A percentile compares a stretch with the other conserved stretches of the same genome.
These are phyloP conservation scores for Fregata magnificens DNA, from an alignment of 2,113 vertebrate genomes.

Conservation along the genomic window DNA sequence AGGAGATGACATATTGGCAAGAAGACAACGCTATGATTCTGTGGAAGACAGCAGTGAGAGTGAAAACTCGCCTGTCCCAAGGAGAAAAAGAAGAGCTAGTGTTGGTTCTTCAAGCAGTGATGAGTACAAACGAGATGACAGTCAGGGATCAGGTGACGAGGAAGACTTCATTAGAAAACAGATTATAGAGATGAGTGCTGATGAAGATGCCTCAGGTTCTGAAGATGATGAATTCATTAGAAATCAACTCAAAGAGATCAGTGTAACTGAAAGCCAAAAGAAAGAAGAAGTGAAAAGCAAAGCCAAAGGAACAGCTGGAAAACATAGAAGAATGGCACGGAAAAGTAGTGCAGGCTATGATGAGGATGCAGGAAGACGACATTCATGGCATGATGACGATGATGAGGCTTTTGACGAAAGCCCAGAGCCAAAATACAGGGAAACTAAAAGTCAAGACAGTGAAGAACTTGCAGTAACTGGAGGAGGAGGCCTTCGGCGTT, in stretches of 20 bases:
- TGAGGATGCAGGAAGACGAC: slow-evolving; percentile 81
- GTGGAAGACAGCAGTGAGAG: slow-evolving; percentile 89
- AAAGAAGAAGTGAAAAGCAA: slow-evolving; percentile 70
- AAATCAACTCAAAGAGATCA: slow-evolving; percentile 77
- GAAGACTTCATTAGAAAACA: slow-evolving; percentile 93
- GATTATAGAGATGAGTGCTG: slow-evolving; percentile 91
- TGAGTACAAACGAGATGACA: slow-evolving; percentile 87
- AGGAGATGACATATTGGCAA: slow-evolving; percentile 50
- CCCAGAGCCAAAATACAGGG: slow-evolving; percentile 78
- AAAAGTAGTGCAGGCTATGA: slow-evolving; percentile 81
- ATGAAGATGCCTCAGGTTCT: slow-evolving; percentile 85
- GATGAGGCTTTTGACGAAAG: slow-evolving; percentile 78
- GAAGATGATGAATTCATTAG: slow-evolving; percentile 85
- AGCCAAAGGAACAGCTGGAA: slow-evolving; percentile 66
- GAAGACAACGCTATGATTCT: slow-evolving; percentile 78
- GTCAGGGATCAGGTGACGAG: slow-evolving; percentile 88
- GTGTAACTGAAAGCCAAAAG: slow-evolving; percentile 67
- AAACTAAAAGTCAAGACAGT: slow-evolving; percentile 82
- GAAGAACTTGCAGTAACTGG: slow-evolving; percentile 74
- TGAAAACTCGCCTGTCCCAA: slow-evolving; percentile 84
- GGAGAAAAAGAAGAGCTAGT: slow-evolving; percentile 78
- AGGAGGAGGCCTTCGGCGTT: slow-evolving; percentile 79
- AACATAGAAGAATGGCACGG: slow-evolving; percentile 68
- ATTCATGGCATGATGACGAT: slow-evolving; percentile 81
- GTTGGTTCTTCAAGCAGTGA: slow-evolving; percentile 89